Conservation (phyloP, 2,797 vertebrate genomes). For the Erithacus rubecula region DNA sequence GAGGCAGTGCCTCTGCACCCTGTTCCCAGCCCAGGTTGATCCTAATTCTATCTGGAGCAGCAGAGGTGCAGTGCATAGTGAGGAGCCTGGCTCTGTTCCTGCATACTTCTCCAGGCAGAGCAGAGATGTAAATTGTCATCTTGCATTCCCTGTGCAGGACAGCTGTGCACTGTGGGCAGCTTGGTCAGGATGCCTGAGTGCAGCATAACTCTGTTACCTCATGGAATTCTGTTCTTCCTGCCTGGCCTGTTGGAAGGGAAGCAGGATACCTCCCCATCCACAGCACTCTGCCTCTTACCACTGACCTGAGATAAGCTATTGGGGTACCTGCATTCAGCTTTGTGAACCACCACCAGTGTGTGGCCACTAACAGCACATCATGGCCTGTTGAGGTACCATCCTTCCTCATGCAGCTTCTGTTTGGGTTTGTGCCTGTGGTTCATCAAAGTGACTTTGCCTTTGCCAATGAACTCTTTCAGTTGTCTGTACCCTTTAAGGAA, state of each 20-base stretch:
- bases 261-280: background rate
- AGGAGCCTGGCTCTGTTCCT: slow-evolving; percentile 14
- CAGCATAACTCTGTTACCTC: background rate
- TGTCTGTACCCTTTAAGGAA: background rate
- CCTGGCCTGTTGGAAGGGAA: background rate
- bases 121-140: background rate
- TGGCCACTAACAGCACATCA: background rate
- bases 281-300: background rate
- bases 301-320: background rate
- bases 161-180: background rate
- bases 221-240: background rate
- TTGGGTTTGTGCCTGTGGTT: background rate
- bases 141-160: background rate
- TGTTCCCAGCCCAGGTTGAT: background rate
- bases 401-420: background rate
- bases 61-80: background rate
- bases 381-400: background rate
- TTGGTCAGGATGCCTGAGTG: background rate
- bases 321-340: background rate
- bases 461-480: background rate
- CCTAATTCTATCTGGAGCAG: slow-evolving; percentile 29
- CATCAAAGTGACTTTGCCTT: background rate
- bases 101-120: background rate
- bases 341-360: background rate
- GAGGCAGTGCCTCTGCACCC: background rate